Conservation (phyloP, 2,888 invertebrate genomes). For the Ectemnius continuus region DNA sequence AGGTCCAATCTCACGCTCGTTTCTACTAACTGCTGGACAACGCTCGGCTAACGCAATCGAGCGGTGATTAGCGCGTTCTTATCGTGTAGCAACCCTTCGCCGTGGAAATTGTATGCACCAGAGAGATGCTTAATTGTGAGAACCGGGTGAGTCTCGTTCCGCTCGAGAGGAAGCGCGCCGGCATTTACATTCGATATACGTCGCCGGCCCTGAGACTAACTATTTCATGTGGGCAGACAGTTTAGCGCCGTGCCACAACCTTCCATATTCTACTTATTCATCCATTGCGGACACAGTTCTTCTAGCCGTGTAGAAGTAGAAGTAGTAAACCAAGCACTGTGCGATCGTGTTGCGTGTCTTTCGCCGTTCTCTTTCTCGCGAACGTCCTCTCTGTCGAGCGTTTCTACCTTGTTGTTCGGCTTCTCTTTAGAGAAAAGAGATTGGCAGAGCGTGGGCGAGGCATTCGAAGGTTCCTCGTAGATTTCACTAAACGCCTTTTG, state of each 20-base stretch:
- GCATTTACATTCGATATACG: constrained; percentile 53
- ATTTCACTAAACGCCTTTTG: constrained; percentile 41
- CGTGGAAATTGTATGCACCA: constrained; percentile 38
- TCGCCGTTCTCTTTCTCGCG: constrained; percentile 23
- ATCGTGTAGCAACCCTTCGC: constrained; percentile 12
- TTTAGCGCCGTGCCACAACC: constrained; percentile 34
- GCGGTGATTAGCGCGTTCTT: constrained; percentile 26
- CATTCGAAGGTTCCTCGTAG: constrained; percentile 43
- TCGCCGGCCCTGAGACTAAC: constrained; percentile 53
- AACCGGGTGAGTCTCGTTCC: constrained; percentile 57
- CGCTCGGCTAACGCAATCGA: neutral
- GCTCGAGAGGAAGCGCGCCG: constrained; percentile 42
- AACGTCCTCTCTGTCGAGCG: no score
- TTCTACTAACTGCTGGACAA: constrained; percentile 10
- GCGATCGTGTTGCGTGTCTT: constrained; percentile 11
- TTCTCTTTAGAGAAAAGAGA: constrained; percentile 23
- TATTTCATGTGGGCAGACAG: constrained; percentile 52
- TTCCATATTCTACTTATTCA: constrained; percentile 38
- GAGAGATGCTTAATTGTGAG: constrained; percentile 52
- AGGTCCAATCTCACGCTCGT: constrained; percentile 1
- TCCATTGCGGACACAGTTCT: constrained; percentile 16
- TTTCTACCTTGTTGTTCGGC: no score
- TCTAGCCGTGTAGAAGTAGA: constrained; percentile 3
- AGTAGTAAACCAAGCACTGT: constrained; percentile 11
- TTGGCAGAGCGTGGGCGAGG: constrained; percentile 49